Evolutionary conservation across 2,797 vertebrate species (phyloP).

Genomic region (Brachyrhaphis roseni): DNA sequence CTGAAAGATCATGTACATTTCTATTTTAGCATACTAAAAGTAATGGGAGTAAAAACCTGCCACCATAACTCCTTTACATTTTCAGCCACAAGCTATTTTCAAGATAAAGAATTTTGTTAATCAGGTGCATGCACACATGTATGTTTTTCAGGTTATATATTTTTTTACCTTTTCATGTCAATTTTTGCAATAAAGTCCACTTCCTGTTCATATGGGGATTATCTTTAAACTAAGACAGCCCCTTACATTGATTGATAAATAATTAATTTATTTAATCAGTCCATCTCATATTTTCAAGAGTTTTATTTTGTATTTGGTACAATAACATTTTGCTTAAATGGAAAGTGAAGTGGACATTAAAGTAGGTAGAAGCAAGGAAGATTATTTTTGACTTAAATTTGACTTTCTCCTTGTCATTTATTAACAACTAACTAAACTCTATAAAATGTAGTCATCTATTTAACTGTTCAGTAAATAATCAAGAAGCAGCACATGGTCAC

Average conservation of each 20-base stretch:
- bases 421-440: neutral
- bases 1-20: neutral
- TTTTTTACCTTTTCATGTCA: neutral
- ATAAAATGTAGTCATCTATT: neutral
- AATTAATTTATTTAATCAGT: neutral
- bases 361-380: neutral
- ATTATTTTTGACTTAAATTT: neutral
- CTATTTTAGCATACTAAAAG: neutral
- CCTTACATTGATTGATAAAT: neutral
- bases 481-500: neutral
- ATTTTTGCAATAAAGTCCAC: neutral
- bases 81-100: neutral
- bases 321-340: neutral
- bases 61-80: neutral
- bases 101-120: neutral
- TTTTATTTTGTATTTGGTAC: neutral
- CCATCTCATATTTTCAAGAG: neutral
- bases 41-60: neutral
- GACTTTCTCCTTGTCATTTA: neutral
- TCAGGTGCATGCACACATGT: neutral
- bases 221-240: neutral
- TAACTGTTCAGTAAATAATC: neutral
- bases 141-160: neutral
- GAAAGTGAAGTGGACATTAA: neutral
- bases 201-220: neutral